These are phyloP conservation scores for Malurus splendens DNA, from an alignment of 2,797 vertebrate species.

Conservation along the genomic window DNA sequence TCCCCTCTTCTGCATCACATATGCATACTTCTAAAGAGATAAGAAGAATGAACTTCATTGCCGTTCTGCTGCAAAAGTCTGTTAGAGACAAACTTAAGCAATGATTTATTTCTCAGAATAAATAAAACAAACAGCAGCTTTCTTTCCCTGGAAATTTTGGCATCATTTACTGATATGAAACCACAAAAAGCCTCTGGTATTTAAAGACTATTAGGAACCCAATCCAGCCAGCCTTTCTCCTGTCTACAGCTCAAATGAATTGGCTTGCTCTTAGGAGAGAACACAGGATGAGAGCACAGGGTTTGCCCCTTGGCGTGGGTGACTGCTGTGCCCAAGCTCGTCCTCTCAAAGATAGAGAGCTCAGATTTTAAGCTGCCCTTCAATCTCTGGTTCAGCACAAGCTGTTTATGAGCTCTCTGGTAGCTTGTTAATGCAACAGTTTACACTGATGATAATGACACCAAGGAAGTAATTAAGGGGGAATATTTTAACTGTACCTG, in stretches of 20 bases:
- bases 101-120: not conserved
- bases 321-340: not conserved
- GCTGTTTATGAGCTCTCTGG: not conserved
- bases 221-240: not conserved
- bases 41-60: not conserved
- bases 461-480: not conserved
- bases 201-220: not conserved
- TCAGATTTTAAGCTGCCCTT: not conserved
- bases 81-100: not conserved
- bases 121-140: not conserved
- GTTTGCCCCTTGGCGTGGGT: not conserved
- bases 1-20: not conserved
- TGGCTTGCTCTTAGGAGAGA: not conserved
- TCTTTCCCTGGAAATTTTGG: not conserved
- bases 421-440: not conserved
- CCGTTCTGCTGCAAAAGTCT: not conserved
- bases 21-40: not conserved
- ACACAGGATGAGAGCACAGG: not conserved
- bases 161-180: not conserved
- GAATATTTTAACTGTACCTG: not conserved
- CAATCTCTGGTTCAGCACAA: not conserved
- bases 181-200: not conserved
- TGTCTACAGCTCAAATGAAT: not conserved
- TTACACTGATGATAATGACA: not conserved
- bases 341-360: not conserved